Evolutionary conservation across 2,797 vertebrate genomes (phyloP).

Genomic region (Semaprochilodus insignis): DNA sequence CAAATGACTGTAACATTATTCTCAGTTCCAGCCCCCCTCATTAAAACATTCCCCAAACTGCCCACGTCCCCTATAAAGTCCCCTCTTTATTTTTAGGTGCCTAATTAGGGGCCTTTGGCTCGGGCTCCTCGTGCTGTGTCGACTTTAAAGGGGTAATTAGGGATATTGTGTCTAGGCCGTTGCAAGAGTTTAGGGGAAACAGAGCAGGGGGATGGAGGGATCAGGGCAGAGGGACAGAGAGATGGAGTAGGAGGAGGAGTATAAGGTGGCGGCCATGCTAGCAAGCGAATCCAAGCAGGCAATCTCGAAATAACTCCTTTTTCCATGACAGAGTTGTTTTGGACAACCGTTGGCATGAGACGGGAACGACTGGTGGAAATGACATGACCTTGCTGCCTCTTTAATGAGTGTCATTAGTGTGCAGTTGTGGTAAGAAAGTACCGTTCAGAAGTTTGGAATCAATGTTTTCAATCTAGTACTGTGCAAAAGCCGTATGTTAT

Average conservation of each 20-base stretch:
- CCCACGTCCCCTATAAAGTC: conserved; percentile 71
- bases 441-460: neutral
- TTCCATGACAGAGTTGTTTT: conserved; percentile 51
- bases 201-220: conserved; percentile 48
- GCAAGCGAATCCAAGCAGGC: conserved; percentile 29
- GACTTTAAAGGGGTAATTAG: conserved; percentile 78
- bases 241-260: conserved; percentile 30
- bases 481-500: no score
- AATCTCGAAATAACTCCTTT: conserved; percentile 48
- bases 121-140: conserved; percentile 67
- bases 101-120: conserved; percentile 75
- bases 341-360: conserved; percentile 31
- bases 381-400: conserved; percentile 39
- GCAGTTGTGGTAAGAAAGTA: neutral
- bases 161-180: conserved; percentile 72
- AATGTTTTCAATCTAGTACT: neutral
- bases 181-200: conserved; percentile 57
- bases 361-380: conserved; percentile 29
- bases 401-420: conserved; percentile 36
- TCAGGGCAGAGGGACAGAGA: conserved; percentile 20
- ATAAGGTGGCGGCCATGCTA: conserved; percentile 46
- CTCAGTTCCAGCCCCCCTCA: conserved; percentile 72
- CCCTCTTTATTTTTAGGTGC: conserved; percentile 75
- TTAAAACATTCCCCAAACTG: conserved; percentile 80
- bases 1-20: conserved; percentile 75